Evolutionary conservation across 1,140 invertebrate genomes (phyloP), one percentile per base, ranked within the genome.

Genomic region (Coptotermes formosanus): DNA sequence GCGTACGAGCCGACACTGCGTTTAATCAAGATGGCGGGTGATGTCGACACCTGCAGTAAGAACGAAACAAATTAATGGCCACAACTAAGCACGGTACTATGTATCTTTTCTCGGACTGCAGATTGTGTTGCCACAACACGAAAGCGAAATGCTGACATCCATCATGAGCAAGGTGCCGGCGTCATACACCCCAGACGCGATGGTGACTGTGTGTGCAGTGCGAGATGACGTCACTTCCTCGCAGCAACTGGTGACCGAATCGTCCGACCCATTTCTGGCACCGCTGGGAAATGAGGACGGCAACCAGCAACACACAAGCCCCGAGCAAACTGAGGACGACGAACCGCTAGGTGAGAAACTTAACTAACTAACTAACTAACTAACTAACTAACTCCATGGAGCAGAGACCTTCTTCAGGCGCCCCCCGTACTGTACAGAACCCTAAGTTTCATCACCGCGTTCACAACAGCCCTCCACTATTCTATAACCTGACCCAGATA

Each of bases 41-140:
- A 38, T 38, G 38, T 38, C 4, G 38, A 38, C 38, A 38, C 4
- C 38, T 38, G 38, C 38, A 38, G 2, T 38, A 38, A 4, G 38
- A 38, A 4, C 38, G 38, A 38, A 38, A 4, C 4, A 38, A 38
- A 38, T 38, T 38, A 38, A 38, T 38, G 38, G 38, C 38, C 38
- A 4, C 38, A 38, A 38, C n/a, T 38, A 38, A 2, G 38, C 38
- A 2, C 38, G 38, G 4, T 4, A 4, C 4, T 38, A 38, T 38
- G 38, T 4, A 38, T 38, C 38, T 38, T 4, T 38, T 38, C 38
- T 12, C 52, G 14, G 0, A 48, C 52, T 21, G 0, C 64, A 85
- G 85, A 81, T 85, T 12, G 85, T 85, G 59, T 44, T 85, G 59
- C 75, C 85, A 8, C 85, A 85, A 44, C 85, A 82, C 4, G 85